A percentile compares a stretch with the other conserved stretches of the same genome.
These are phyloP conservation scores for Pseudopodoces humilis DNA, from an alignment of 2,113 vertebrate species.

Conservation along the genomic window DNA sequence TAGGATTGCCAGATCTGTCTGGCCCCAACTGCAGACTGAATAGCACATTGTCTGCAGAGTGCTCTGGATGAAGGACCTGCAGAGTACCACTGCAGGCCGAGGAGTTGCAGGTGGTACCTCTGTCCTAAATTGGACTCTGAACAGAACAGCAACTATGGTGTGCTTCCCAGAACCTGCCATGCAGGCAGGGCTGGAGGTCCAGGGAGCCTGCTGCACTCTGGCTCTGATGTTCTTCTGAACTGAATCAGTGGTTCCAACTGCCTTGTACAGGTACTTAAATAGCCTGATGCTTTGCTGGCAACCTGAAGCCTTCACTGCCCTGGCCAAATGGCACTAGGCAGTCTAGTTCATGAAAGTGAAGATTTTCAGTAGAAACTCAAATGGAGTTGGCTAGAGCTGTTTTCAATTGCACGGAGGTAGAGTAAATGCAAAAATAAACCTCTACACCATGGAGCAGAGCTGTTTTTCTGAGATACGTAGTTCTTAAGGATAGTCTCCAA, in stretches of 20 bases:
- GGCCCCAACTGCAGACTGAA: background rate
- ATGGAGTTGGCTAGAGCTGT: background rate
- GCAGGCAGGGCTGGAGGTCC: background rate
- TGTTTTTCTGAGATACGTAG: background rate
- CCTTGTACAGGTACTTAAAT: background rate
- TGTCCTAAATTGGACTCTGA: background rate
- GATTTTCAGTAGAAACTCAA: background rate
- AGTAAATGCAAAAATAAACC: background rate
- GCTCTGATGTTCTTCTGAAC: background rate
- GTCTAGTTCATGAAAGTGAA: background rate
- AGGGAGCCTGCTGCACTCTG: background rate
- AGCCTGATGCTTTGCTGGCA: background rate
- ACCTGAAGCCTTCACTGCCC: background rate
- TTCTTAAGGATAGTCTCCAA: background rate
- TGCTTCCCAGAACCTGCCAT: background rate
- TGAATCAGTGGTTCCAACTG: background rate
- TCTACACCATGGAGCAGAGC: background rate
- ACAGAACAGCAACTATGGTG: rapidly evolving
- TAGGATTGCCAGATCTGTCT: slow-evolving; percentile 27
- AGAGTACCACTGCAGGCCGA: background rate
- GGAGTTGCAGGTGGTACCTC: background rate
- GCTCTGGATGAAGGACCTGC: background rate
- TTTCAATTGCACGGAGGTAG: background rate
- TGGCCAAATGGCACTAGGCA: background rate
- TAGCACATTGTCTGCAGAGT: background rate